Base-by-base conservation (phyloP, 2,888 invertebrate species). In the Cacoxenus indagator region DNA sequence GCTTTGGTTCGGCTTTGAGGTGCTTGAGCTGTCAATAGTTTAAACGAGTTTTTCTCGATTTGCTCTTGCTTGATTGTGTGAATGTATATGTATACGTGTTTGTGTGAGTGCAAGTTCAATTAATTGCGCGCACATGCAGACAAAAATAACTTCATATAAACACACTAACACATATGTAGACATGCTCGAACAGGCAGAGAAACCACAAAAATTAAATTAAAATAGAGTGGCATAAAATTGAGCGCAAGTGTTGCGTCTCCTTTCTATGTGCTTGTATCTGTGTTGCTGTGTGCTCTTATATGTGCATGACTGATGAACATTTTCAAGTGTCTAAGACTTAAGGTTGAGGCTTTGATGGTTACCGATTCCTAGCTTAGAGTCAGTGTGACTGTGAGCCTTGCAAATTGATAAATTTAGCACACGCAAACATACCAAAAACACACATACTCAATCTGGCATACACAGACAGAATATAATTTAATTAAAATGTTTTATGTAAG, bases 171-270 rank as follows among this genome's bases (percentile, higher is more conserved):
- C 62, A 62, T 24, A 61, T 61, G 51, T 9, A 70, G 19, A 22
- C 37, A 22, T 31, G 11, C 37, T 19, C 24, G 69, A 46, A 69
- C 68, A 75, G 73, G 71, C 74, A 74, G 51, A 51, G 73, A 77
- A 81, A 82, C 84, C 85, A 72, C 84, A 84, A 78, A 85, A 85
- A 85, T 85, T 85, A 84, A 85, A 85, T 85, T 85, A 85, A 85
- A 85, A 83, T 85, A 70, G 77, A 81, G 74, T 69, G 68, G 69
- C 72, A 70, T 64, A 67, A 67, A 67, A 54, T 62, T 54, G 51
- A 37, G 22, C 27, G 17, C 67, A 43, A 46, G 67, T 67, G 37
- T 65, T 65, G 65, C 14, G 48, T 26, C 27, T 29, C 46, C 51
- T 54, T 24, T 54, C 27, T 24, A 46, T 64, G 46, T 46, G 68